These are phyloP conservation scores for Sipha maydis DNA, from an alignment of 2,888 invertebrate species.

Conservation along the genomic window DNA sequence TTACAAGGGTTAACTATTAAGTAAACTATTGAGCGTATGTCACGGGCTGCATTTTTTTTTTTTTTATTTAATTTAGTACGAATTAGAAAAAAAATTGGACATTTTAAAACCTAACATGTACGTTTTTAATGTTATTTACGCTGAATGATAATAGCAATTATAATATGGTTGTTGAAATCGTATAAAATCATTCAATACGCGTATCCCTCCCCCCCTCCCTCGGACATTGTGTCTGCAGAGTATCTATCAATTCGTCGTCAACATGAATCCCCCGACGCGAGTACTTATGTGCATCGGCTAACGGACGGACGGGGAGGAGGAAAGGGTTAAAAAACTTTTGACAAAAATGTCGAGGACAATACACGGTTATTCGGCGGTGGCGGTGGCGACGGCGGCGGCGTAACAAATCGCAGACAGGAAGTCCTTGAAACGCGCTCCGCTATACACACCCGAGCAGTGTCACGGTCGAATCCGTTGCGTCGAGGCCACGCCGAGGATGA, in stretches of 20 bases:
- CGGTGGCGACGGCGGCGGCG: constrained; percentile 48
- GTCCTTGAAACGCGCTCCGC: constrained; percentile 60
- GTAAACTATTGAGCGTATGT: too few species aligned
- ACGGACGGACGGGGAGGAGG: not conserved
- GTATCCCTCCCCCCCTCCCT: not conserved
- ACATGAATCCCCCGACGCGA: not conserved
- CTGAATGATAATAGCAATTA: too few species aligned
- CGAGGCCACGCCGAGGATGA: constrained; percentile 54
- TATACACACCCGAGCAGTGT: constrained; percentile 52
- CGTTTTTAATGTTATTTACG: too few species aligned
- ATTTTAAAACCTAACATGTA: too few species aligned
- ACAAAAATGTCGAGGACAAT: constrained; percentile 53
- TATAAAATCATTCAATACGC: not conserved
- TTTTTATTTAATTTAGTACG: too few species aligned
- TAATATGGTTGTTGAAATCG: not conserved
- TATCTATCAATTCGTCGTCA: not conserved
- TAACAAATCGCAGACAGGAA: constrained; percentile 61
- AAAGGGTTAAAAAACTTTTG: constrained; percentile 48
- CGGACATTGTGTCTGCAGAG: not conserved
- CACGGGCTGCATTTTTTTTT: too few species aligned
- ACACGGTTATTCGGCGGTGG: constrained; percentile 25
- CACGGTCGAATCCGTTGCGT: constrained; percentile 60
- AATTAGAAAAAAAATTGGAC: too few species aligned
- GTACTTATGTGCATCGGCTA: not conserved
- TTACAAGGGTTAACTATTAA: too few species aligned